Conservation (phyloP, 2,113 vertebrate genomes). For the Thalassoma bifasciatum region DNA sequence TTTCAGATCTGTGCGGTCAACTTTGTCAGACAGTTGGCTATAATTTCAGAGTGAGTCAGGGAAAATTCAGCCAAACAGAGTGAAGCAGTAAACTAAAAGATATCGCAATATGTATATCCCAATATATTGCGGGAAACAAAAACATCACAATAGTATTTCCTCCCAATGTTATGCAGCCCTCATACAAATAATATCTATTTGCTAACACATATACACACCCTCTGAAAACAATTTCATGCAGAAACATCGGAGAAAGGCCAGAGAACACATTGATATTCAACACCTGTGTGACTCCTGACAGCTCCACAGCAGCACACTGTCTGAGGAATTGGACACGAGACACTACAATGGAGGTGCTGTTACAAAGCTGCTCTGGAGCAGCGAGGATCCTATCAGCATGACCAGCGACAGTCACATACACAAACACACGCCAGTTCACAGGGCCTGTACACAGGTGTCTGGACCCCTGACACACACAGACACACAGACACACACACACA, state of each 20-base stretch:
- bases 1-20: too few species aligned
- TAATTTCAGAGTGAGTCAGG: too few species aligned
- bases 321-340: conserved; percentile 75
- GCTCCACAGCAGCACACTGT: conserved; percentile 72
- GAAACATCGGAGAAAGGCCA: conserved; percentile 60
- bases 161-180: too few species aligned
- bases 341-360: conserved; percentile 68
- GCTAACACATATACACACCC: conserved; percentile 19
- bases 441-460: conserved; percentile 7
- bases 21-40: too few species aligned
- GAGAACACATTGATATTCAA: conserved; percentile 75
- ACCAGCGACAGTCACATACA: conserved; percentile 45
- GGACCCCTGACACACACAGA: conserved; percentile 1
- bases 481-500: conserved; percentile 11
- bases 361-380: conserved; percentile 67
- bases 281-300: conserved; percentile 72
- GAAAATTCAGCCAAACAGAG: too few species aligned
- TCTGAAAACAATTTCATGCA: conserved; percentile 37
- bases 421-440: conserved; percentile 32
- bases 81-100: too few species aligned
- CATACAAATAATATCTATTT: conserved; percentile 29
- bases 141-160: too few species aligned
- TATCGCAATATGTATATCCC: too few species aligned
- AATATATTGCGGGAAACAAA: too few species aligned
- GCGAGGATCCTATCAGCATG: conserved; percentile 65